These are phyloP conservation scores for Sinentomon sp. DNA, from an alignment of 2,888 invertebrate genomes.

Conservation along the genomic window DNA sequence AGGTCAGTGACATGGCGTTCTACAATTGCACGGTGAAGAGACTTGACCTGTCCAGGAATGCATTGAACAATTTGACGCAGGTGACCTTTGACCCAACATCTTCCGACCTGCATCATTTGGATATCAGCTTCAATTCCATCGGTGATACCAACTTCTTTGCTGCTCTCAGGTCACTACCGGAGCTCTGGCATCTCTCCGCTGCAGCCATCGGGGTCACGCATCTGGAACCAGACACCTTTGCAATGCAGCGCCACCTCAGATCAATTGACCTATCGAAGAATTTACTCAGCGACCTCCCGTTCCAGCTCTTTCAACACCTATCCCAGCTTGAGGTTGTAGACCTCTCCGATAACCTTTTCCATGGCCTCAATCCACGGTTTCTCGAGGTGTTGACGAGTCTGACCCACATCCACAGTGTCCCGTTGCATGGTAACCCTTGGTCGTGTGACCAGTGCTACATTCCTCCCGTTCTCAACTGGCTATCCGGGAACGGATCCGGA, in stretches of 20 bases:
- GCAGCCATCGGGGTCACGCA: slow-evolving; percentile 29
- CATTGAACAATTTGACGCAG: slow-evolving; percentile 35
- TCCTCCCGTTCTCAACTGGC: slow-evolving; percentile 23
- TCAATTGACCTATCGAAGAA: slow-evolving; percentile 43
- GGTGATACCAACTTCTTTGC: slow-evolving; percentile 12
- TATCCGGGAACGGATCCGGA: neutral
- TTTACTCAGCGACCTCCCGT: slow-evolving; percentile 29
- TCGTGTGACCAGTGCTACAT: slow-evolving; percentile 34
- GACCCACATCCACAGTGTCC: slow-evolving; percentile 11
- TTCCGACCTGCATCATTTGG: slow-evolving; percentile 31
- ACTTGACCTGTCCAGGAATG: slow-evolving; percentile 45
- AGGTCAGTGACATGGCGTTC: slow-evolving; percentile 42
- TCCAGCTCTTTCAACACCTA: slow-evolving; percentile 27
- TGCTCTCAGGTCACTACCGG: slow-evolving; percentile 13
- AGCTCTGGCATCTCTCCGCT: slow-evolving; percentile 15
- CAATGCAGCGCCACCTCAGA: slow-evolving; percentile 29
- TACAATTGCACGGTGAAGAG: slow-evolving; percentile 36
- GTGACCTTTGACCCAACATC: slow-evolving; percentile 31
- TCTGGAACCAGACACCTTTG: slow-evolving; percentile 28
- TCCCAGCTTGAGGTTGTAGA: slow-evolving; percentile 32
- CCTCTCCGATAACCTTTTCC: slow-evolving; percentile 39
- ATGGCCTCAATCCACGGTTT: slow-evolving; percentile 29
- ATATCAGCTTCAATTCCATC: slow-evolving; percentile 37
- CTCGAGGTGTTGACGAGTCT: slow-evolving; percentile 27
- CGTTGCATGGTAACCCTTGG: slow-evolving; percentile 33